phyloP scores from a whole-genome alignment of 2,797 vertebrate species.

The Oryzias sinensis region DNA sequence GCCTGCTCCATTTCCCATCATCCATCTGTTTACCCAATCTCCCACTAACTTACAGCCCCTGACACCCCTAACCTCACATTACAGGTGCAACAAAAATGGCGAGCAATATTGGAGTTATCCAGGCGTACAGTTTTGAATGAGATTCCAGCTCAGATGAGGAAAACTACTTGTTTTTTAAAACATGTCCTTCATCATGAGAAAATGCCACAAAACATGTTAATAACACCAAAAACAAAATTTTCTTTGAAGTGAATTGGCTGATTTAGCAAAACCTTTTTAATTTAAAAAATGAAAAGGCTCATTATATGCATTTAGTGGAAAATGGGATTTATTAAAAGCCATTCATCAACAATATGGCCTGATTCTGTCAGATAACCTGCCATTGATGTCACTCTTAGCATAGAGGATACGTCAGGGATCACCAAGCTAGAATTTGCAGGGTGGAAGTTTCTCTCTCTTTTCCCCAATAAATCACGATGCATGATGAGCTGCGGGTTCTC shows the following conservation, averaged over 20 bases:
- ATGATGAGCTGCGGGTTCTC: slow-evolving; percentile 59
- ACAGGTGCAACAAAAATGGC: too few species aligned
- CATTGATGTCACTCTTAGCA: slow-evolving; percentile 4
- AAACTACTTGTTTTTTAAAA: too few species aligned
- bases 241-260: not conserved
- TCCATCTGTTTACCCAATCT: too few species aligned
- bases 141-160: too few species aligned
- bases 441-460: slow-evolving; percentile 34
- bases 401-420: slow-evolving; percentile 29
- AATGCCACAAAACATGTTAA: too few species aligned
- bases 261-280: slow-evolving; percentile 33
- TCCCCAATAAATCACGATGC: slow-evolving; percentile 43
- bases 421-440: slow-evolving; percentile 19
- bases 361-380: slow-evolving; percentile 20
- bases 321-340: slow-evolving; percentile 3
- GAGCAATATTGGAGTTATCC: too few species aligned
- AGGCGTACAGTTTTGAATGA: too few species aligned
- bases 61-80: too few species aligned
- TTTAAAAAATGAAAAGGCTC: slow-evolving; percentile 8
- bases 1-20: too few species aligned
- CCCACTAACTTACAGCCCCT: too few species aligned
- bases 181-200: too few species aligned
- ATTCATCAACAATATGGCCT: not conserved
- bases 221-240: too few species aligned
- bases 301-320: slow-evolving; percentile 6